Percentiles rank a stretch among this genome's conserved stretches.
phyloP scores from a whole-genome alignment of 2,113 vertebrate genomes.

The Zosterops pallidus region DNA sequence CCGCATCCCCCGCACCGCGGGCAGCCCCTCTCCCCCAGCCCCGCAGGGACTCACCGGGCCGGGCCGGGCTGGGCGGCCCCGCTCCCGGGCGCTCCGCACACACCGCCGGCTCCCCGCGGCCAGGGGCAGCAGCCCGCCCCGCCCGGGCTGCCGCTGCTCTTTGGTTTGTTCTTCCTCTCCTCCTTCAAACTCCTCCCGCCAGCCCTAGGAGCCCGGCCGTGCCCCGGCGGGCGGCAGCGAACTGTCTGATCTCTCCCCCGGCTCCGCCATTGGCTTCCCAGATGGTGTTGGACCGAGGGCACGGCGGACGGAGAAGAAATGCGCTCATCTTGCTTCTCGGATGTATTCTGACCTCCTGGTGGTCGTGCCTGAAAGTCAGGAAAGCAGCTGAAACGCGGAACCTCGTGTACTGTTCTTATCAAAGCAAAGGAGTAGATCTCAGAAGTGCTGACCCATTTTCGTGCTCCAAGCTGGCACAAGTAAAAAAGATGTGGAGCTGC shows the following conservation, averaged over 20 bases:
- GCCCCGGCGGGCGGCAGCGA: not conserved
- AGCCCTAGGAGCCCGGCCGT: not conserved
- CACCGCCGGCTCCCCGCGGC: not conserved
- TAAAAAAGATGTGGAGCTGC: not conserved
- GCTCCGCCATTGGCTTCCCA: not conserved
- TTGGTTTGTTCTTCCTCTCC: not conserved
- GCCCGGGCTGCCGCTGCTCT: not conserved
- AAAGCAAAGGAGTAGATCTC: not conserved
- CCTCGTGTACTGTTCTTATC: not conserved
- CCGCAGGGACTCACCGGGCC: too few relatives aligned
- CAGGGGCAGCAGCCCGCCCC: not conserved
- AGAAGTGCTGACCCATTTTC: not conserved
- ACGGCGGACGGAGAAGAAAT: not conserved
- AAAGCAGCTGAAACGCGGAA: not conserved
- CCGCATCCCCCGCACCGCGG: not conserved
- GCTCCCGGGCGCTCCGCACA: not conserved
- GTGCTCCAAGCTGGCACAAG: not conserved
- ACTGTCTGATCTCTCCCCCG: too few relatives aligned
- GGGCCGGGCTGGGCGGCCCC: too few relatives aligned
- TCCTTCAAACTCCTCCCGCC: not conserved
- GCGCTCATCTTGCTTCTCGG: slow-evolving; percentile 15
- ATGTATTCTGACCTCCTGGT: slow-evolving; percentile 30
- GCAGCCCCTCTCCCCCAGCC: too few relatives aligned
- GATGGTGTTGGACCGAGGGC: not conserved
- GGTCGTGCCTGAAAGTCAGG: not conserved